Conservation (phyloP, 2,888 invertebrate genomes). For the Pyrochroa serraticornis region DNA sequence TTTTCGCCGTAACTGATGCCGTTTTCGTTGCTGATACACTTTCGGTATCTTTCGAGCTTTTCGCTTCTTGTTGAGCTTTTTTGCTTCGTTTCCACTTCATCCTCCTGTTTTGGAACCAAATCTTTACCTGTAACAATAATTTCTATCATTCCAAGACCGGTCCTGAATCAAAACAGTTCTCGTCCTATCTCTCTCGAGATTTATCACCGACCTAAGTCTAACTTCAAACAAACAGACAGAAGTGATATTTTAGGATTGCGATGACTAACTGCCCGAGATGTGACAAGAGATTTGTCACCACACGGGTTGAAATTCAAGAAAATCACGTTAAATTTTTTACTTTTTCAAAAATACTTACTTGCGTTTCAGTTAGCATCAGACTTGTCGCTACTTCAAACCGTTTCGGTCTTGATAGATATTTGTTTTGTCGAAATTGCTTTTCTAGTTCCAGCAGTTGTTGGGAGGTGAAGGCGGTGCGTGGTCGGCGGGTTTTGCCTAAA, state of each 20-base stretch:
- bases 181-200: conserved; percentile 42
- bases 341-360: conserved; percentile 66
- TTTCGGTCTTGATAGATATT: conserved; percentile 97
- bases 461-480: conserved; percentile 96
- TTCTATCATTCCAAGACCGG: conserved; percentile 12
- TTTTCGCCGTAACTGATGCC: conserved; percentile 33
- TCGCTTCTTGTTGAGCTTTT: conserved; percentile 91
- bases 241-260: conserved; percentile 58
- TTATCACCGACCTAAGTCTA: conserved; percentile 48
- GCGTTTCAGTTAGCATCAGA: conserved; percentile 96
- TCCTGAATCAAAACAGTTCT: conserved; percentile 40
- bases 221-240: conserved; percentile 56
- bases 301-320: conserved; percentile 25
- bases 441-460: conserved; percentile 97
- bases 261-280: conserved; percentile 55
- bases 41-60: conserved; percentile 55
- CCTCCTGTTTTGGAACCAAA: conserved; percentile 98
- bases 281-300: conserved; percentile 54
- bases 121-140: conserved; percentile 79
- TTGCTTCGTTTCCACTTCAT: conserved; percentile 99
- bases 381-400: conserved; percentile 98
- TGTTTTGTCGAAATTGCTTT: conserved; percentile 98
- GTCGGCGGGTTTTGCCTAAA: conserved; percentile 86
- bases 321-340: not conserved
- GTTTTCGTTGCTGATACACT: conserved; percentile 39